Evolutionary conservation across 2,888 invertebrate genomes (phyloP), one percentile per base, ranked within the genome.

Genomic region (Pammene fasciana): DNA sequence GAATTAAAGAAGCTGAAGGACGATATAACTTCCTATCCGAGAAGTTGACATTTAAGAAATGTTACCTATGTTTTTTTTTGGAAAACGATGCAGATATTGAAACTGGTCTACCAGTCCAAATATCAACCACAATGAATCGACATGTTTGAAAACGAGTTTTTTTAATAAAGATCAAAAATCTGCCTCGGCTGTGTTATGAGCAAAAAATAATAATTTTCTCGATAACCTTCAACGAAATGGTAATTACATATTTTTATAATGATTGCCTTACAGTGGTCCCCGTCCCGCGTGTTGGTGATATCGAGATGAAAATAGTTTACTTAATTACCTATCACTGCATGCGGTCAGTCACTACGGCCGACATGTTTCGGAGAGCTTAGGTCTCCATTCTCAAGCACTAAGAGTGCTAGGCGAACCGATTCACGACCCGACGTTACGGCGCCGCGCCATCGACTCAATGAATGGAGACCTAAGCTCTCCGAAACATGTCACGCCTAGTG

Each of bases 21-120:
- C 45, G 45, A 36, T 36, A 16, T 36, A 64, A 55, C n/a, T n/a
- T n/a, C 26, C 9, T 34, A 9, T 52, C 34, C 10, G 34, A 41
- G 50, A 38, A 50, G 18, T 59, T 67, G 66, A 67, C 59, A 67
- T 67, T 67, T 59, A 59, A 34, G 8, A 1, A 10, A 26, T 41
- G 43, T 14, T 56, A n/a, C n/a, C n/a, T n/a, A 50, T 52, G 18
- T 9, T 52, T 59, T 66, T 41, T 65, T 66, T 50, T 48, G 5
- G 26, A n/a, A 48, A 41, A 50, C 5, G 13, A 50, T 18, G 13
- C n/a, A 18, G 26, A 0, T 41, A 34, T 50, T 50, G 50, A 57
- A 57, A 48, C 59, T n/a, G 41, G 55, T 41, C 14, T 5, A 36
- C 56, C 48, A 26, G 65, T 48, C 52, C 1, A 59, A 67, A 59